A percentile compares a stretch with the other conserved stretches of the same genome.
phyloP scores from a whole-genome alignment of 1,140 invertebrate genomes.

The Sogatella furcifera region DNA sequence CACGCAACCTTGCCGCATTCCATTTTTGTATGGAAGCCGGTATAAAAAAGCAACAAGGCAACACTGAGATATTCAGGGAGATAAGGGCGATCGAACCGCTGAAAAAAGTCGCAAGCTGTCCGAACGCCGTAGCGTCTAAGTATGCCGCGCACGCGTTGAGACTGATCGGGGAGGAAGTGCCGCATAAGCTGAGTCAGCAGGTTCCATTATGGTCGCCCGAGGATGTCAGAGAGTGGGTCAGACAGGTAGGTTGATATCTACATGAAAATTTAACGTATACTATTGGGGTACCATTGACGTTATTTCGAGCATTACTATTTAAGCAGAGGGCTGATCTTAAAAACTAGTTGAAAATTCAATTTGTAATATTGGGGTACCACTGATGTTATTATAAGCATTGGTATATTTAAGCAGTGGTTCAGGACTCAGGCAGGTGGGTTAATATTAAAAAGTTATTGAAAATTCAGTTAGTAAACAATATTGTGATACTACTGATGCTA shows the following conservation, averaged over 20 bases:
- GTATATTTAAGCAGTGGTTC: no score
- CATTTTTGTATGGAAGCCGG: slow-evolving; percentile 99
- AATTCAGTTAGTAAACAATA: no score
- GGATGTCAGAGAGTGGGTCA: slow-evolving; percentile 96
- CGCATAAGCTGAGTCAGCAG: slow-evolving; percentile 94
- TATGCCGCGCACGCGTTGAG: slow-evolving; percentile 92
- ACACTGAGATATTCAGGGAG: slow-evolving; percentile 86
- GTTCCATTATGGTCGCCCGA: slow-evolving; percentile 94
- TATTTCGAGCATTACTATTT: no score
- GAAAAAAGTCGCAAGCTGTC: slow-evolving; percentile 93
- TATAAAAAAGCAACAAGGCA: slow-evolving; percentile 93
- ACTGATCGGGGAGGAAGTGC: slow-evolving; percentile 92
- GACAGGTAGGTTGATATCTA: slow-evolving; percentile 45
- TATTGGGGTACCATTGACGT: no score
- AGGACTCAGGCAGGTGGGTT: no score
- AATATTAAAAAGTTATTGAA: no score
- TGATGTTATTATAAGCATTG: no score
- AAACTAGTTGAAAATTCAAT: no score
- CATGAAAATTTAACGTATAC: neutral
- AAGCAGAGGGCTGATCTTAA: no score
- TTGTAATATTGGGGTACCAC: no score
- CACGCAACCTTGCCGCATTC: slow-evolving; percentile 92
- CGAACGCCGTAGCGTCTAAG: slow-evolving; percentile 94
- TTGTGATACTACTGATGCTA: no score
- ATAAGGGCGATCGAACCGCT: slow-evolving; percentile 92